Evolutionary conservation across 2,113 vertebrate species (phyloP), one percentile per base, ranked within the genome.

Genomic region (Mellivora capensis): DNA sequence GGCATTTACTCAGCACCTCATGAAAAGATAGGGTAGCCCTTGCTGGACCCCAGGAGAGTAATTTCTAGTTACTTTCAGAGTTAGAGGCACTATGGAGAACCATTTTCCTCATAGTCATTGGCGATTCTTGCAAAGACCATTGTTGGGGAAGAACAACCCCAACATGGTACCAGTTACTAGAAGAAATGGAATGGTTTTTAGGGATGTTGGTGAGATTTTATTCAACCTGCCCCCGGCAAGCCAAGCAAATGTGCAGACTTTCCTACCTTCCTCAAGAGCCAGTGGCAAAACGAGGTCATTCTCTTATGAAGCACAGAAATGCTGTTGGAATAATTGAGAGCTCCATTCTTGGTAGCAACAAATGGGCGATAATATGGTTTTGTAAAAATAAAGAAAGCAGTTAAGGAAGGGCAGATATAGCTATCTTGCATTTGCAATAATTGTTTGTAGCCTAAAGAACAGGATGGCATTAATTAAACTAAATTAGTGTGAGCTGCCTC

Each of bases 391-490:
- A 49, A 52, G 57, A 69, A 39, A 44, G 17, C 7, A 3, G 42
- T 39, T 11, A 44, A 62, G 49, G n/a, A 83, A 82, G 59, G 39
- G 4, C 74, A 3, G 1, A 14, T 34, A 20, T 0, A 49, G 44
- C 47, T 71, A 49, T 87, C 81, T 84, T 62, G 87, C 44, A 5
- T 87, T 91, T 87, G 42, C 77, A 77, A 13, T 79, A 74, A 87
- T 31, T 77, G 80, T 93, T 72, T 72, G 77, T 52, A 47, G 72
- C 69, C 34, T 18, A 34, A 52, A 93, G 72, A 86, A 52, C 39
- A 72, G 80, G 89, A 80, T 67, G 93, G 76, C 52, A 42, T 91
- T 95, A 62, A 87, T 97, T 86, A 95, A 93, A 54, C n/a, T 7
- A 69, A 91, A 79, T 91, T 71, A 59, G 17, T 2, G 18, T 21